phyloP scores from a whole-genome alignment of 2,113 vertebrate genomes.

The Amphilophus citrinellus region DNA sequence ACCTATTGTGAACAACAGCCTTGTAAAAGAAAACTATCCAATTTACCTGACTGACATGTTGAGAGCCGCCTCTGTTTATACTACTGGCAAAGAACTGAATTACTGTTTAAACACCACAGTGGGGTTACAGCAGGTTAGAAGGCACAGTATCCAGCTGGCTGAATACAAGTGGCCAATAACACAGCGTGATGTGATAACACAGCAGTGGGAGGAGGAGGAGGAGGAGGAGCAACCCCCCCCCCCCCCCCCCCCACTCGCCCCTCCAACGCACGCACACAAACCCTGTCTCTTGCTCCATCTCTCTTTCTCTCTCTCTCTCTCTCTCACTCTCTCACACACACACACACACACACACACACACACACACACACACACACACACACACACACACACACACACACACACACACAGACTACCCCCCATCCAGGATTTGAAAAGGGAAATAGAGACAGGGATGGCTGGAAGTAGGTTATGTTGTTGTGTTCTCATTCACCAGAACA shows the following conservation, averaged over 20 bases:
- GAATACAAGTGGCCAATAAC: conserved; percentile 67
- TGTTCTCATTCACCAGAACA: conserved; percentile 72
- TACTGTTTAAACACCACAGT: conserved; percentile 69
- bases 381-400: neutral
- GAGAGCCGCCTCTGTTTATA: conserved; percentile 69
- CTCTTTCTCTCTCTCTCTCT: neutral
- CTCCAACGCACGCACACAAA: neutral
- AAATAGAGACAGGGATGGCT: conserved; percentile 49
- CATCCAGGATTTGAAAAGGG: conserved; percentile 48
- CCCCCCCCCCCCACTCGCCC: no score
- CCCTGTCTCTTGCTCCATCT: neutral
- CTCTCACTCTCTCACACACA: neutral
- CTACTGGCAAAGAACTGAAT: conserved; percentile 71
- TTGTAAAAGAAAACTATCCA: conserved; percentile 72
- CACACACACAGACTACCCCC: conserved; percentile 1
- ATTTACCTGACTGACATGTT: conserved; percentile 67
- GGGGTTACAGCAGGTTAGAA: conserved; percentile 69
- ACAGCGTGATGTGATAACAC: conserved; percentile 60
- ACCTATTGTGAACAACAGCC: conserved; percentile 58
- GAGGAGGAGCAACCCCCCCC: conserved; percentile 10
- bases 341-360: neutral
- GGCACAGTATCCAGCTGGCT: conserved; percentile 56
- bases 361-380: neutral
- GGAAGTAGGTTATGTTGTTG: conserved; percentile 78
- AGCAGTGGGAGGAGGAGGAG: conserved; percentile 36